Evolutionary conservation across 2,113 vertebrate species (phyloP).

Genomic region (Physeter macrocephalus): DNA sequence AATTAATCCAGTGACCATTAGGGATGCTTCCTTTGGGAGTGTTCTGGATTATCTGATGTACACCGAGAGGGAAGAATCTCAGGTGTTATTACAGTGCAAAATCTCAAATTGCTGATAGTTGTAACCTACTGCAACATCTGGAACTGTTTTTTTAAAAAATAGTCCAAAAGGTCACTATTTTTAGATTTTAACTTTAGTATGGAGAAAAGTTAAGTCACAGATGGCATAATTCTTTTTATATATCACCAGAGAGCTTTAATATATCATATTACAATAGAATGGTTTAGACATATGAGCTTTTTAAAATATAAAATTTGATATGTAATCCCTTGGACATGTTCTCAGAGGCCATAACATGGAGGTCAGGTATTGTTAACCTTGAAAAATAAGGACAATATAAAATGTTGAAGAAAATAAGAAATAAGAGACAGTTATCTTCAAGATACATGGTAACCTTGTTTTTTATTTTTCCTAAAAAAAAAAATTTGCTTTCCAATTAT

Average conservation of each 20-base stretch:
- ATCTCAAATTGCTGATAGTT: not conserved
- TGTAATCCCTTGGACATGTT: not conserved
- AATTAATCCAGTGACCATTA: not conserved
- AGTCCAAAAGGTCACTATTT: not conserved
- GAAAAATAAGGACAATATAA: not conserved
- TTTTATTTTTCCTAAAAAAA: not conserved
- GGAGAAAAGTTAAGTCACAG: conserved; percentile 25
- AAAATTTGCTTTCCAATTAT: not conserved
- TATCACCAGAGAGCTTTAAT: conserved; percentile 7
- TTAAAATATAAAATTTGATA: not conserved
- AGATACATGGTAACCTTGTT: not conserved
- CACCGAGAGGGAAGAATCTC: not conserved
- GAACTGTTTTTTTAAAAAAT: not conserved
- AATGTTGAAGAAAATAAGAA: not conserved
- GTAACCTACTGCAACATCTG: not conserved
- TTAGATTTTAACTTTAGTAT: not conserved
- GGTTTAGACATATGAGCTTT: not conserved
- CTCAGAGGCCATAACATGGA: not conserved
- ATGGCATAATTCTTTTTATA: not conserved
- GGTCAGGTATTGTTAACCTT: not conserved
- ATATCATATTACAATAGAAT: not conserved
- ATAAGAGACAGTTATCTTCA: not conserved
- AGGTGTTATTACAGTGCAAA: not conserved
- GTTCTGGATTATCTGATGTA: not conserved
- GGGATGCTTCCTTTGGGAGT: not conserved